Evolutionary conservation across 2,113 vertebrate genomes (phyloP).

Genomic region (Chaetodon trifascialis): DNA sequence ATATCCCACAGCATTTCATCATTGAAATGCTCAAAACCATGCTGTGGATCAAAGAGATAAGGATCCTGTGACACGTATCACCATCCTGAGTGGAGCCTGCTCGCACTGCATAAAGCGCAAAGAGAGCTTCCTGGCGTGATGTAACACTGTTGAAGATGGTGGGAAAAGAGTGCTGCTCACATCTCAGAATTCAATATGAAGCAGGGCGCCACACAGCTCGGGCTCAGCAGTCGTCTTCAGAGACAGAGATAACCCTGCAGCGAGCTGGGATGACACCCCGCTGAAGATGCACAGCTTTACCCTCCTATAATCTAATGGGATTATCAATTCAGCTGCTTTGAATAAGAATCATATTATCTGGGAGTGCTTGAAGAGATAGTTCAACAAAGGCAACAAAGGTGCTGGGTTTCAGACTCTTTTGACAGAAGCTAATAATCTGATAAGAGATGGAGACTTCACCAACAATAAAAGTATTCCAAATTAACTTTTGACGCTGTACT

Average conservation of each 20-base stretch:
- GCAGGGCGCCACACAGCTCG: conserved; percentile 30
- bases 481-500: neutral
- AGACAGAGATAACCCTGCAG: conserved; percentile 67
- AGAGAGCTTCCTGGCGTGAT: conserved; percentile 37
- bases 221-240: conserved; percentile 51
- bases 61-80: conserved; percentile 21
- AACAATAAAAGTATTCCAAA: conserved; percentile 8
- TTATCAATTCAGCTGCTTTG: conserved; percentile 69
- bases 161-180: conserved; percentile 41
- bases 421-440: conserved; percentile 23
- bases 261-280: conserved; percentile 43
- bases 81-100: neutral
- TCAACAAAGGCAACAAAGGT: conserved; percentile 47
- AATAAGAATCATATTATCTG: conserved; percentile 70
- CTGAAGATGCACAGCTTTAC: conserved; percentile 62
- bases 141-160: conserved; percentile 42
- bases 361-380: conserved; percentile 48
- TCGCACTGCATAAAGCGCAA: neutral
- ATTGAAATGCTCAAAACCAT: neutral
- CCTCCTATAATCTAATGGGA: conserved; percentile 65
- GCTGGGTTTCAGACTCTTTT: conserved; percentile 11
- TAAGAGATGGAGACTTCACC: neutral
- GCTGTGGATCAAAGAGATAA: conserved; percentile 17
- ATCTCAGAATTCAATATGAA: conserved; percentile 46
- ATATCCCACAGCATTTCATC: neutral